These are phyloP conservation scores for Lasiommata megera DNA, from an alignment of 2,888 invertebrate genomes.

Conservation along the genomic window DNA sequence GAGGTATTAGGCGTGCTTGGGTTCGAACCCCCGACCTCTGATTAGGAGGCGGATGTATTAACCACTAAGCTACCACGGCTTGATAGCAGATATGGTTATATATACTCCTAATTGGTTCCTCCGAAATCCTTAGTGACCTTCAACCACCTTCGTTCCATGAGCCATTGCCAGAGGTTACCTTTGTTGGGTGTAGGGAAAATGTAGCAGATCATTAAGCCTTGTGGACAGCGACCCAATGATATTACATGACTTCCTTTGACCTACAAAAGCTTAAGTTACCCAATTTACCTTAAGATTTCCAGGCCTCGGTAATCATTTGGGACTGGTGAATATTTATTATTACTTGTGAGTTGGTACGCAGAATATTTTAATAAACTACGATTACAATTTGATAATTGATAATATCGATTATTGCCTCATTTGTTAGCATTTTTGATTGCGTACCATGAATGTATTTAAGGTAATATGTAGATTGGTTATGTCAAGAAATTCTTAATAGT, in stretches of 20 bases:
- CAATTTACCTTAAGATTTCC: conserved; percentile 25
- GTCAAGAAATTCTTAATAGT: no score
- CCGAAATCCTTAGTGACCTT: background rate
- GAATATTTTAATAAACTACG: conserved; percentile 1
- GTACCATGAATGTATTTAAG: no score
- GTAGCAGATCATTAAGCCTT: background rate
- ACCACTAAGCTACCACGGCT: no score
- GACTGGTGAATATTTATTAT: conserved; percentile 2
- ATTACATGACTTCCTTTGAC: conserved; percentile 19
- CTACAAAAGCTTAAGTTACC: conserved; percentile 27
- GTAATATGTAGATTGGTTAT: no score
- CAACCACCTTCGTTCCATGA: background rate
- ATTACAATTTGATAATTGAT: background rate
- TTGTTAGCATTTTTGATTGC: no score
- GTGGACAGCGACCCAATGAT: background rate
- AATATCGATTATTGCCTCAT: no score
- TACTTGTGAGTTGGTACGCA: background rate
- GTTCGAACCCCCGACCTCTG: no score
- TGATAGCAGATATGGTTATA: no score
- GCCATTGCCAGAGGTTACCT: background rate
- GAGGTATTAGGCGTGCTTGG: no score
- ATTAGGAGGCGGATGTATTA: no score
- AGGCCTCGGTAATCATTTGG: background rate
- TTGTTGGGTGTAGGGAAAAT: background rate
- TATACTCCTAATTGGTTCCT: no score